Percentiles rank a stretch among this genome's conserved stretches.
phyloP scores from a whole-genome alignment of 2,113 vertebrate genomes.

The Podarcis cretensis region DNA sequence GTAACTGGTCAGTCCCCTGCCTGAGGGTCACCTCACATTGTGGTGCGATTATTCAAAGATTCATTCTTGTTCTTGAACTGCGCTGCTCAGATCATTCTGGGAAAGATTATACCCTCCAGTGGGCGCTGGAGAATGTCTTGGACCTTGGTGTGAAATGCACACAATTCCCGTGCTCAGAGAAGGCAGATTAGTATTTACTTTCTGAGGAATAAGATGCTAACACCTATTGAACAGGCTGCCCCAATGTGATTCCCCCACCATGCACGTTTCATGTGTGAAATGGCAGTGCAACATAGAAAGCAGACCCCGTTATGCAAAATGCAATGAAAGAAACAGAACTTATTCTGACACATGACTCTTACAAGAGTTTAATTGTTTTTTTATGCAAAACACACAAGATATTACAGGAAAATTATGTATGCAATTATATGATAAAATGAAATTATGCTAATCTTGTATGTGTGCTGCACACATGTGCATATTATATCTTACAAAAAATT shows the following conservation, averaged over 20 bases:
- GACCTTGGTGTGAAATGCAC: slow-evolving; percentile 62
- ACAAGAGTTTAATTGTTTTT: slow-evolving; percentile 26
- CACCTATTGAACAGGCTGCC: slow-evolving; percentile 36
- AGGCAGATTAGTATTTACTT: slow-evolving; percentile 62
- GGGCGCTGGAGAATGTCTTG: slow-evolving; percentile 62
- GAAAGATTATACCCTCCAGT: slow-evolving; percentile 75
- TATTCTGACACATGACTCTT: slow-evolving; percentile 9
- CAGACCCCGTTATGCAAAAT: not conserved
- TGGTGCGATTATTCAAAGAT: slow-evolving; percentile 82
- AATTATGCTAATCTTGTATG: not conserved
- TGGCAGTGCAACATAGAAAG: slow-evolving; percentile 37
- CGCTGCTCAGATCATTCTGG: slow-evolving; percentile 68
- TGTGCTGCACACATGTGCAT: slow-evolving; percentile 7
- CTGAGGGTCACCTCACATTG: slow-evolving; percentile 84
- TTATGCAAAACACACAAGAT: slow-evolving; percentile 30
- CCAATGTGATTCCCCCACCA: not conserved
- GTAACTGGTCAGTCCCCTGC: slow-evolving; percentile 77
- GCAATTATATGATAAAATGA: not conserved
- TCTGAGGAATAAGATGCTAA: slow-evolving; percentile 38
- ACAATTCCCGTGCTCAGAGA: slow-evolving; percentile 8
- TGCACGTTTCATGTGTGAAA: not conserved
- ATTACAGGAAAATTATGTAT: slow-evolving; percentile 10
- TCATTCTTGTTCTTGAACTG: slow-evolving; percentile 79
- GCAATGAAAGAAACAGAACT: slow-evolving; percentile 23
- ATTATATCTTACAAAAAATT: not conserved